phyloP scores from a whole-genome alignment of 2,113 vertebrate genomes.

The Noctilio leporinus region DNA sequence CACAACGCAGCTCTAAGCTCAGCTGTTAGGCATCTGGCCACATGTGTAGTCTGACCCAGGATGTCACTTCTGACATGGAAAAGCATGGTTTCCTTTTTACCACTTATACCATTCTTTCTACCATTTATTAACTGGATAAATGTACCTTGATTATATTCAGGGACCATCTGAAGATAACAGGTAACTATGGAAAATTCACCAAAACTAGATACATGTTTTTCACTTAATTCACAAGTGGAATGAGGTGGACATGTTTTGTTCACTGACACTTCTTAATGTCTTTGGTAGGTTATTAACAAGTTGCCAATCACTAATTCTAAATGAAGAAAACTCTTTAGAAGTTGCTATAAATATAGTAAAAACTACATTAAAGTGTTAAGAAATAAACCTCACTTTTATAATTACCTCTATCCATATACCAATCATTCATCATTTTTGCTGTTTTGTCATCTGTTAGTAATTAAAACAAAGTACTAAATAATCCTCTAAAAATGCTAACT shows the following conservation, averaged over 20 bases:
- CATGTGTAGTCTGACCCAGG: not conserved
- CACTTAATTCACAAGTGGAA: conserved; percentile 39
- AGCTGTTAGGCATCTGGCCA: not conserved
- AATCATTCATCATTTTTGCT: not conserved
- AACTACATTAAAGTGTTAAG: not conserved
- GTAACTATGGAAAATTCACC: not conserved
- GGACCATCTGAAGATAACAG: not conserved
- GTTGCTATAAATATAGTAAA: conserved; percentile 13
- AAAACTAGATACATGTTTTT: not conserved
- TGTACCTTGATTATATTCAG: not conserved
- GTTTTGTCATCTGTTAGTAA: not conserved
- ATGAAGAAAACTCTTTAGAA: conserved; percentile 33
- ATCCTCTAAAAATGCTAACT: not conserved
- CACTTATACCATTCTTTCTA: not conserved
- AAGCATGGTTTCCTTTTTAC: not conserved
- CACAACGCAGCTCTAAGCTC: not conserved
- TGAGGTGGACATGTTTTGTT: conserved; percentile 22
- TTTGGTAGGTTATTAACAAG: conserved; percentile 60
- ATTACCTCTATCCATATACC: not conserved
- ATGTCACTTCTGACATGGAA: not conserved
- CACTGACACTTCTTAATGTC: conserved; percentile 49
- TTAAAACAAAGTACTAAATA: not conserved
- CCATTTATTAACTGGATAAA: not conserved
- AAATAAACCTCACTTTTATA: conserved; percentile 26
- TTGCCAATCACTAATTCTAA: conserved; percentile 62